These are phyloP conservation scores for Pomatostomus ruficeps DNA, from an alignment of 2,113 vertebrate genomes.

Conservation along the genomic window DNA sequence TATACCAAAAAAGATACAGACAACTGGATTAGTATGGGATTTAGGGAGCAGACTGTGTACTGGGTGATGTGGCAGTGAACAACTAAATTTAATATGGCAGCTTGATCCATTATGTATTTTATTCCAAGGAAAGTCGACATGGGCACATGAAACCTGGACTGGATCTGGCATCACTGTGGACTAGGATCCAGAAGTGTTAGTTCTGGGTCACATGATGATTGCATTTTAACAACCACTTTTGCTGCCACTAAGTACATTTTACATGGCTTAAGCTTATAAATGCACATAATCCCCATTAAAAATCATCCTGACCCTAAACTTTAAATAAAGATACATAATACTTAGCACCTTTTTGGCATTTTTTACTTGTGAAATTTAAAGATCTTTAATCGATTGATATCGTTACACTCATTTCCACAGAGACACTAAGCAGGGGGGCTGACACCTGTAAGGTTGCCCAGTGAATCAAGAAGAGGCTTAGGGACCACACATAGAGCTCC, in stretches of 20 bases:
- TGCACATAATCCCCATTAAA: not conserved
- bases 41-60: conserved; percentile 29
- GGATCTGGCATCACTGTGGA: not conserved
- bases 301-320: not conserved
- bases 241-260: not conserved
- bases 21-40: conserved; percentile 44
- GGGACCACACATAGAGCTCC: not conserved
- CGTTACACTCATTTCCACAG: not conserved
- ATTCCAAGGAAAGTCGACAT: not conserved
- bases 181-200: not conserved
- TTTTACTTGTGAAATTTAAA: not conserved
- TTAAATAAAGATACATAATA: not conserved
- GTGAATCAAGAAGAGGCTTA: not conserved
- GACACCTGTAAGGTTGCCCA: not conserved
- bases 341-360: not conserved
- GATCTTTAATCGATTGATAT: not conserved
- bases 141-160: conserved; percentile 6
- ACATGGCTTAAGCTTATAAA: not conserved
- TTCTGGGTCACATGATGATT: not conserved
- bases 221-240: not conserved
- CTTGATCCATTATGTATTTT: conserved; percentile 55
- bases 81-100: conserved; percentile 64
- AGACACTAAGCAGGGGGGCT: not conserved
- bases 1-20: conserved; percentile 24
- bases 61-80: not conserved